Base-by-base conservation (phyloP, 2,888 invertebrate species). In the Belgica antarctica region DNA sequence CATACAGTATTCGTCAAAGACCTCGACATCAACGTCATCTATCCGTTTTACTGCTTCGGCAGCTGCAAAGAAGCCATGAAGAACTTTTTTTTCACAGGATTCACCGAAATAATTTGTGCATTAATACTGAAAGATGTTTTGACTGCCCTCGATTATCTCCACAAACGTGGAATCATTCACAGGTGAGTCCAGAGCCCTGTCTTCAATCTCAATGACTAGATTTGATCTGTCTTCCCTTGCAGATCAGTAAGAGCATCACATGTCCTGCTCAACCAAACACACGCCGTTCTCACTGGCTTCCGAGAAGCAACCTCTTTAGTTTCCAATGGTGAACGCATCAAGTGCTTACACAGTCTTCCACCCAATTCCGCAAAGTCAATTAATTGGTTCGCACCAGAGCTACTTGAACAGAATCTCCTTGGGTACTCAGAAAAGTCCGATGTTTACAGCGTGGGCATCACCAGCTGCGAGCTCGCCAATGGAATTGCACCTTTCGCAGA, bases 351-450 rank as follows among this genome's bases (percentile, higher is more conserved):
- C 79, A 87, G 87, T 47, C 88, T 93, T 77, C 92, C 93, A 0
- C 83, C 86, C 0, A 89, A 89, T 76, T 79, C 80, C 12, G 74
- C 74, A 41, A 76, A 77, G 17, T 83, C 85, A 72, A 81, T 96
- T 3, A 91, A 92, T 80, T 96, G 95, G 94, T 83, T 94, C 12
- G 94, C 95, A 75, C 96, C 96, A 0, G 96, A 96, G 78, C 81
- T 96, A 8, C 80, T 96, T 46, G 90, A 92, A 79, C 96, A 96
- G 83, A 92, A 93, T 79, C 80, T 94, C 36, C 83, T 85, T 75
- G 96, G 96, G 1, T 96, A 95, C 78, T 90, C 91, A 76, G 89
- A 89, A 76, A 90, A 90, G 74, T 92, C 94, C 0, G 96, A 96
- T 79, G 87, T 95, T 12, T 96, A 96, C 78, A 95, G 95, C 71